These are phyloP conservation scores for Euplagia quadripunctaria DNA, from an alignment of 2,888 invertebrate genomes.

Conservation along the genomic window DNA sequence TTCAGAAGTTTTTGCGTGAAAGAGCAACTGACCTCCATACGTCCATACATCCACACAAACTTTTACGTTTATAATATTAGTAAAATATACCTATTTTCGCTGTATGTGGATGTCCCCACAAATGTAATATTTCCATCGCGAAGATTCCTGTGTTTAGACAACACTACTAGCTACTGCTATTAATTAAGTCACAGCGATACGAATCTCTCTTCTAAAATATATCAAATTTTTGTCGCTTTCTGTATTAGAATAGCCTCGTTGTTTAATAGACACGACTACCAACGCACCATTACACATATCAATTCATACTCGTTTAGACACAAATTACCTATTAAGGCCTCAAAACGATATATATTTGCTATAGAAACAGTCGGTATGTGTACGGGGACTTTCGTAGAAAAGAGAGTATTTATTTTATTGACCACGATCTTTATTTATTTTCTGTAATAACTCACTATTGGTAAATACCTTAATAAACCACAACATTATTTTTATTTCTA, in stretches of 20 bases:
- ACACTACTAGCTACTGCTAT: too few species aligned
- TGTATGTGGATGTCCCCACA: too few species aligned
- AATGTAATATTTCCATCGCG: too few species aligned
- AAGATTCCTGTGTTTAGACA: too few species aligned
- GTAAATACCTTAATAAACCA: neutral
- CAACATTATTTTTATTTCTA: neutral
- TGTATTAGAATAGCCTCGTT: neutral
- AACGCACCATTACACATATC: neutral
- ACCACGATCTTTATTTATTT: neutral
- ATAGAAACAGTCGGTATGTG: neutral
- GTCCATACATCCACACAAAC: too few species aligned
- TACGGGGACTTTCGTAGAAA: neutral
- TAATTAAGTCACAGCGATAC: too few species aligned
- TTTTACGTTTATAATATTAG: too few species aligned
- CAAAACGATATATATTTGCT: neutral
- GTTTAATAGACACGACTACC: neutral
- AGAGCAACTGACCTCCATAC: too few species aligned
- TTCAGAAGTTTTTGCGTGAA: too few species aligned
- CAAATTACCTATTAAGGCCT: neutral
- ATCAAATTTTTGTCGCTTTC: neutral
- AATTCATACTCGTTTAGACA: neutral
- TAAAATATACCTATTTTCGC: too few species aligned
- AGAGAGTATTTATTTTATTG: neutral
- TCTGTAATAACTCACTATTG: neutral
- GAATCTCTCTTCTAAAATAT: too few species aligned